These are phyloP conservation scores for Anthoscopus minutus DNA, from an alignment of 2,113 vertebrate genomes.

Conservation along the genomic window DNA sequence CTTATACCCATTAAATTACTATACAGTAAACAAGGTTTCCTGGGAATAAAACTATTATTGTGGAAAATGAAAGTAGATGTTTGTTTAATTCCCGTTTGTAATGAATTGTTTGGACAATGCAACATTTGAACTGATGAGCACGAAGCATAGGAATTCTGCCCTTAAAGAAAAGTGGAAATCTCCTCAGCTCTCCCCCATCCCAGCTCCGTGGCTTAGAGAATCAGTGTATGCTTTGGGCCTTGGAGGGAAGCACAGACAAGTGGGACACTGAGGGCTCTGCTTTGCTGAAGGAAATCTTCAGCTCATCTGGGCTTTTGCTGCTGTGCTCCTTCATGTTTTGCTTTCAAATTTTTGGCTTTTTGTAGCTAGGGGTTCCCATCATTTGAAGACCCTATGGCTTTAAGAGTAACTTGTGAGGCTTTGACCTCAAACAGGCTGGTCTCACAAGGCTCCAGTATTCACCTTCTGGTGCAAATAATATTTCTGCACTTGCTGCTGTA, in stretches of 20 bases:
- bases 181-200: neutral
- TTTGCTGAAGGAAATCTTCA: neutral
- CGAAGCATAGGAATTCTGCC: conserved; percentile 19
- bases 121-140: neutral
- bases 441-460: neutral
- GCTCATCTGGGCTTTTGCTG: neutral
- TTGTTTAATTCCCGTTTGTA: conserved; percentile 20
- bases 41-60: conserved; percentile 45
- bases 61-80: conserved; percentile 40
- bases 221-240: neutral
- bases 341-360: neutral
- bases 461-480: neutral
- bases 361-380: neutral
- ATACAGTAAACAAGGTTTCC: conserved; percentile 6
- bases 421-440: neutral
- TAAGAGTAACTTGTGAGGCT: neutral
- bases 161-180: neutral
- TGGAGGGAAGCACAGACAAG: neutral
- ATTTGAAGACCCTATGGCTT: neutral
- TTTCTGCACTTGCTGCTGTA: neutral
- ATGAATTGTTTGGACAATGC: conserved; percentile 7
- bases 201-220: neutral
- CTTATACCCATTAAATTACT: conserved; percentile 59
- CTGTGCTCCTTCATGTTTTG: neutral
- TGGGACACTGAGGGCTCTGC: neutral